phyloP scores from a whole-genome alignment of 2,888 invertebrate genomes.

The Drosophila paramelanica region DNA sequence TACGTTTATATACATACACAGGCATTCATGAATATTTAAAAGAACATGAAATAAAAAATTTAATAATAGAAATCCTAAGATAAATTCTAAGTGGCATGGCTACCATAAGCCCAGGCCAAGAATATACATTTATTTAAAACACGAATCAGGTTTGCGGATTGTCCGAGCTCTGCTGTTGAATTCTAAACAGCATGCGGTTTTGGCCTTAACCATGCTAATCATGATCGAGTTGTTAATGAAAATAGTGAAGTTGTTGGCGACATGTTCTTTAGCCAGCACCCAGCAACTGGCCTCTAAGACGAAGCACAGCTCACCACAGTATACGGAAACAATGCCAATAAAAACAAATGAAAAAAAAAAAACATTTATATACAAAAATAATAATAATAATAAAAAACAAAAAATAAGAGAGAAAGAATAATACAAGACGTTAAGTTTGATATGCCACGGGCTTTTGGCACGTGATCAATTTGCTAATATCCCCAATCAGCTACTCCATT shows the following conservation, averaged over 20 bases:
- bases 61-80: conserved; percentile 53
- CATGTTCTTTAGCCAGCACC: conserved; percentile 50
- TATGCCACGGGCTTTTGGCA: conserved; percentile 47
- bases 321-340: conserved; percentile 58
- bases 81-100: conserved; percentile 22
- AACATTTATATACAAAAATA: background rate
- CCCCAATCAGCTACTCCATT: conserved; percentile 36
- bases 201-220: conserved; percentile 63
- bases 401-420: conserved; percentile 29
- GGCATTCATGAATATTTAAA: conserved; percentile 40
- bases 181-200: conserved; percentile 58
- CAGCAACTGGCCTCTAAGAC: conserved; percentile 25
- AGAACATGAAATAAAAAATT: conserved; percentile 25
- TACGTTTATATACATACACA: conserved; percentile 7
- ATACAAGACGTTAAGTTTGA: conserved; percentile 17
- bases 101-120: conserved; percentile 26
- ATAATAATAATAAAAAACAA: background rate
- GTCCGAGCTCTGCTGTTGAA: conserved; percentile 47
- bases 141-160: conserved; percentile 66
- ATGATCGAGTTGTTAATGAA: conserved; percentile 76
- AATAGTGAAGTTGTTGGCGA: conserved; percentile 53
- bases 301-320: conserved; percentile 29
- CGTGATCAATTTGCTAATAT: conserved; percentile 63
- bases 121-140: conserved; percentile 43
- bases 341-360: conserved; percentile 12